Base-by-base conservation (phyloP, 2,113 vertebrate genomes). In the Phocoena phocoena region DNA sequence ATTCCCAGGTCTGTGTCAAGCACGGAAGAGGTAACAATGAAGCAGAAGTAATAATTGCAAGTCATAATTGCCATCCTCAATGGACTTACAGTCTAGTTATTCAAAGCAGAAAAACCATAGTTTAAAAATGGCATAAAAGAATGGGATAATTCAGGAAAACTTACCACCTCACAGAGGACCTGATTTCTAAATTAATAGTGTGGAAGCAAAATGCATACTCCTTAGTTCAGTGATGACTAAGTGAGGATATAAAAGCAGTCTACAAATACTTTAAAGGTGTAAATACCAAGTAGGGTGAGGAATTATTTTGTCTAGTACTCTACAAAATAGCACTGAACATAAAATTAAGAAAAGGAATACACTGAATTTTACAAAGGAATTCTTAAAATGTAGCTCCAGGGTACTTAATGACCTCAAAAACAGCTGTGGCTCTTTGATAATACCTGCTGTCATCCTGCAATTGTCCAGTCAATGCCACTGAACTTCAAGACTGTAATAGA, bases 231-330 rank as follows among this genome's bases (percentile, higher is more conserved):
- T 74, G 88, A 93, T 93, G 93, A 97, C 82, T 97, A 90, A 94
- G 80, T 92, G 89, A 90, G 28, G 77, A 80, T 67, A 71, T 63
- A 92, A 93, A 96, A 65, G 4, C 2, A 44, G 44, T 81, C 96
- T 96, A 95, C 96, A 96, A 97, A 96, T 97, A 92, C 65, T 95
- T 95, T 58, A 96, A 96, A 98, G 83, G 83, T 98, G 44, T 84
- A 97, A 97, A 95, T 93, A 95, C 65, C 80, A 98, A 94, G 80
- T 73, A 95, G 53, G 55, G 83, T 95, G 74, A 92, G 58, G 68
- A 97, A 90, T 95, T 97, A 96, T 95, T 98, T 93, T 84, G 93
- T 97, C 81, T 97, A 88, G 84, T 96, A 88, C 81, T 96, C 67
- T 77, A 89, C 15, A 96, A 96, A 97, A 97, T 96, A 95, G 58